Conservation (phyloP, 2,797 vertebrate species). For the Sparus aurata region DNA sequence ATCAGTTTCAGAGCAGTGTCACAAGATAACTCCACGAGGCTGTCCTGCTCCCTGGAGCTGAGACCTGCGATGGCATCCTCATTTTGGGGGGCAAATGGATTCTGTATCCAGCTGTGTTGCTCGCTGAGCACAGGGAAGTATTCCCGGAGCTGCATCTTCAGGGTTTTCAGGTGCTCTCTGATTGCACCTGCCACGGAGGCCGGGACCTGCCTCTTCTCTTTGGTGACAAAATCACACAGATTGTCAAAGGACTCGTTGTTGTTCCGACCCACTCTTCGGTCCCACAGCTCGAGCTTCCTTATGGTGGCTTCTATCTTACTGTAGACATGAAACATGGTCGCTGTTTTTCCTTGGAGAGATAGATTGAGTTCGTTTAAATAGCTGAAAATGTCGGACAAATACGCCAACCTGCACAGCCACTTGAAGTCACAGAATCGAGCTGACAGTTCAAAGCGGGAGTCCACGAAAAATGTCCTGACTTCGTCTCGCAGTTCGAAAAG, state of each 20-base stretch:
- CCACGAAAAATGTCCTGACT: too few relatives aligned
- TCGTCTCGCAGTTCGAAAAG: too few relatives aligned
- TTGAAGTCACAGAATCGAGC: background rate
- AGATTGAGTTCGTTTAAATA: background rate
- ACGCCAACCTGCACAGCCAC: too few relatives aligned
- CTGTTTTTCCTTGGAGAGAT: background rate
- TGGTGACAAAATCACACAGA: background rate
- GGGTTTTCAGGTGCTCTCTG: background rate
- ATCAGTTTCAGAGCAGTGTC: too few relatives aligned
- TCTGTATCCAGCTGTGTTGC: background rate
- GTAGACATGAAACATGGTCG: background rate
- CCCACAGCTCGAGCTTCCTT: background rate
- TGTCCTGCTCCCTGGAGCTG: too few relatives aligned
- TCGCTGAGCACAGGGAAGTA: background rate
- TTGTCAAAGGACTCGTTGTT: background rate
- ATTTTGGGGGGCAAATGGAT: background rate
- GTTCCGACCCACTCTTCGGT: background rate
- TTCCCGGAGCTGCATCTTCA: too few relatives aligned
- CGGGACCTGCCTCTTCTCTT: background rate
- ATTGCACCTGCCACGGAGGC: too few relatives aligned
- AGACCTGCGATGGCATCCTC: background rate
- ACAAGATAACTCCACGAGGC: too few relatives aligned
- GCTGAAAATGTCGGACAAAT: too few relatives aligned
- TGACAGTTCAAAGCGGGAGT: background rate
- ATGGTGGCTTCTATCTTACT: background rate